Percentiles rank a stretch among this genome's conserved stretches.
Conservation (phyloP, 1,140 invertebrate genomes). For the Drosophila repleta region DNA sequence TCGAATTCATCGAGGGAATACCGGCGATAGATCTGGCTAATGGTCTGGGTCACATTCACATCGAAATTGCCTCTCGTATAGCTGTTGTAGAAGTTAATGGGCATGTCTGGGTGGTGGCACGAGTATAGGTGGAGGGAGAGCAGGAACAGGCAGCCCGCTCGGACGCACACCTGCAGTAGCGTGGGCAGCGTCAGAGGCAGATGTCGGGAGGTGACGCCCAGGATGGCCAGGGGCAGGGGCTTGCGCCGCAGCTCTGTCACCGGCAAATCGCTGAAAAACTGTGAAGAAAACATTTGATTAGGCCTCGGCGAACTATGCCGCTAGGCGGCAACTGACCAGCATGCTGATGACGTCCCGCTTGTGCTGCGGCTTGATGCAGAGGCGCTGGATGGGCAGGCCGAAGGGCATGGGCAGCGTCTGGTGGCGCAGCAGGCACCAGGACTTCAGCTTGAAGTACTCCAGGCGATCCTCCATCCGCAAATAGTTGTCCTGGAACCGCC, state of each 20-base stretch:
- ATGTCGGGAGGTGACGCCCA: constrained; percentile 9
- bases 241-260: constrained; percentile 16
- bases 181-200: constrained; percentile 21
- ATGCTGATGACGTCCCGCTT: constrained; percentile 49
- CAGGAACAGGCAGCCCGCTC: constrained; percentile 21
- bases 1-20: constrained; percentile 57
- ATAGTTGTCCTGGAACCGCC: constrained; percentile 31
- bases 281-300: constrained; percentile 10
- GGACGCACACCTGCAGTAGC: constrained; percentile 11
- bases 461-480: constrained; percentile 40
- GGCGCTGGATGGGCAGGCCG: constrained; percentile 41
- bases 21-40: constrained; percentile 63
- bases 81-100: constrained; percentile 22
- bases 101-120: constrained; percentile 11
- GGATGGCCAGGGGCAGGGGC: constrained; percentile 1
- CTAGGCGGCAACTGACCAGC: constrained; percentile 37
- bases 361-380: background rate
- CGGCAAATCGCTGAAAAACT: constrained; percentile 46
- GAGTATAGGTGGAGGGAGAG: constrained; percentile 20
- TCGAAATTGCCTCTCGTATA: constrained; percentile 41
- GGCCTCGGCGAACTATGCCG: too few relatives aligned
- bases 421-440: constrained; percentile 48
- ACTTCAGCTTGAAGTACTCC: constrained; percentile 43
- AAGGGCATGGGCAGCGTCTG: constrained; percentile 56
- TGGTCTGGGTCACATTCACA: constrained; percentile 57